Evolutionary conservation across 2,113 vertebrate species (phyloP), one percentile per base, ranked within the genome.

Genomic region (Pitta sordida): DNA sequence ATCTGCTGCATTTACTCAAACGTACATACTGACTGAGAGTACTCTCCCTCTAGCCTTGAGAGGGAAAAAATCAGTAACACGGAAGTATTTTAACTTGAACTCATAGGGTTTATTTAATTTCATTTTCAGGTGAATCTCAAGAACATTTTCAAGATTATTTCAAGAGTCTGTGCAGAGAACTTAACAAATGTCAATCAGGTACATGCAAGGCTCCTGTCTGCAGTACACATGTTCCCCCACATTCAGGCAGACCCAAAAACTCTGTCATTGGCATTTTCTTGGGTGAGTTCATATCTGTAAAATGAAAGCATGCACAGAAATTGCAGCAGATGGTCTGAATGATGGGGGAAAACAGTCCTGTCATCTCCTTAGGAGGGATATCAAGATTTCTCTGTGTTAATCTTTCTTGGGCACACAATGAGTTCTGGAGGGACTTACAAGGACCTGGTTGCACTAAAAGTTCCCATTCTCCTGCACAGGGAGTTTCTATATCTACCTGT

Each of bases 301-400:
- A 87, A 74, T 23, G 2, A 48, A 83, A 91, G 30, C 2, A 3
- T 43, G 24, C 24, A 60, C 27, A 27, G 41, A 71, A 67, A 75
- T 16, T 55, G 13, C 11, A 67, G 14, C 11, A 67, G 9, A 18
- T 39, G 9, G 9, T 63, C 23, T 64, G 27, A 79, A 52, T 17
- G 2, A 7, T 30, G 12, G 2, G 26, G 3, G 3, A 2, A 41
- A 64, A 59, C 2, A 27, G 22, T 58, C 29, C 15, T 49, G 7
- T 52, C 39, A 59, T 32, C 9, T 24, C 4, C 12, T 51, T 32
- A 23, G 34, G 52, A 63, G 4, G 3, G 10, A 37, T 37, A 53
- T 19, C 53, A 81, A 74, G 18, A 48, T 24, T 3, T 71, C 58
- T 46, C 32, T 24, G 2, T 24, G 5, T 44, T 59, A 24, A 22